phyloP scores from a whole-genome alignment of 2,113 vertebrate species.

The Phaethon lepturus region DNA sequence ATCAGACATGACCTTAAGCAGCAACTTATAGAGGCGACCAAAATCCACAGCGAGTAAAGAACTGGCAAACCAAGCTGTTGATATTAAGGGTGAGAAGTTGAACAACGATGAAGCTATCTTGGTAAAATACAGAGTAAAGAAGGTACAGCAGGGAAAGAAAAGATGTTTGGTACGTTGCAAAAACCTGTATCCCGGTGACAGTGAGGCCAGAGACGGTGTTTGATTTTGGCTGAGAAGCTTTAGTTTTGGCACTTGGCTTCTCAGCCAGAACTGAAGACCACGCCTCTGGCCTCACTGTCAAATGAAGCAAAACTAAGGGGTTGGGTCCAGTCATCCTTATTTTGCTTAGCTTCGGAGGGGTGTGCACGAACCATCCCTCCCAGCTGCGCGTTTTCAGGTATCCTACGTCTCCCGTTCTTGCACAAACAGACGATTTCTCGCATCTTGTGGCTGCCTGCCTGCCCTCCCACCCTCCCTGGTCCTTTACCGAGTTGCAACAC shows the following conservation, averaged over 20 bases:
- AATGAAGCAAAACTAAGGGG: neutral
- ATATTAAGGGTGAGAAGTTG: neutral
- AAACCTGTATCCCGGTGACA: neutral
- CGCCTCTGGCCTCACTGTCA: neutral
- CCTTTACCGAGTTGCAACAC: neutral
- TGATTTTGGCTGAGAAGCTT: neutral
- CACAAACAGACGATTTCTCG: rapidly evolving
- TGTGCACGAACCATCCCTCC: neutral
- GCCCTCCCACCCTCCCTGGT: no score
- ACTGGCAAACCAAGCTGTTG: neutral
- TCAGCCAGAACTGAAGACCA: rapidly evolving
- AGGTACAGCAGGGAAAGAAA: neutral
- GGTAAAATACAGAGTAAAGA: neutral
- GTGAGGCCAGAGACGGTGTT: neutral
- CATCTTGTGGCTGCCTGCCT: no score
- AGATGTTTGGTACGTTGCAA: neutral
- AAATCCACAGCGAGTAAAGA: neutral
- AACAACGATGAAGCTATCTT: neutral
- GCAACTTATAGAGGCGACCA: neutral
- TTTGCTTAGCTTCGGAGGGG: neutral
- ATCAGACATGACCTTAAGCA: neutral
- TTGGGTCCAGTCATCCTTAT: neutral
- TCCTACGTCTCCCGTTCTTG: rapidly evolving
- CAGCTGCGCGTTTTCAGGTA: neutral
- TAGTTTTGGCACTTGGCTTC: neutral